Evolutionary conservation across 2,797 vertebrate genomes (phyloP).

Genomic region (Xiphophorus birchmanni): DNA sequence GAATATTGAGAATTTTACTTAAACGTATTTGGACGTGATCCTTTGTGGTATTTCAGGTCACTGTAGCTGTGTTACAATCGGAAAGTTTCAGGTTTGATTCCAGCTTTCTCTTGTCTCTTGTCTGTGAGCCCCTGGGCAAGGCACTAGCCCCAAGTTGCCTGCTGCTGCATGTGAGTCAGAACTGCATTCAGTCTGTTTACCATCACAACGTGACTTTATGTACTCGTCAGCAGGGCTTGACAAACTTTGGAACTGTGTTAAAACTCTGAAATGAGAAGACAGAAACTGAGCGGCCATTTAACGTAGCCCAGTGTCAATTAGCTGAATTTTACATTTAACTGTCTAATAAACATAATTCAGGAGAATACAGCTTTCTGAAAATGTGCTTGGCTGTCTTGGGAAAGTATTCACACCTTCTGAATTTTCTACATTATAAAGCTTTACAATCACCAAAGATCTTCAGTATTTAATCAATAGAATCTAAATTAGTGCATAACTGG

Average conservation of each 20-base stretch:
- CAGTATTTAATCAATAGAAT: background rate
- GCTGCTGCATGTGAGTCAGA: background rate
- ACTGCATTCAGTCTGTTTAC: background rate
- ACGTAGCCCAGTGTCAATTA: background rate
- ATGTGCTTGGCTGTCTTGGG: background rate
- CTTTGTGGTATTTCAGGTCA: slow-evolving; percentile 1
- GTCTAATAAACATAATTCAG: background rate
- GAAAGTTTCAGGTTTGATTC: background rate
- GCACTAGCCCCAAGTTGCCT: background rate
- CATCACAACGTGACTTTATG: background rate
- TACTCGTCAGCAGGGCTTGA: background rate
- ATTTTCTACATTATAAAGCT: background rate
- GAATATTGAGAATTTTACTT: background rate
- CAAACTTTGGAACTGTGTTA: background rate
- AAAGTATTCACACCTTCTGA: background rate
- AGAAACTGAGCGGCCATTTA: background rate
- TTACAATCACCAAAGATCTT: background rate
- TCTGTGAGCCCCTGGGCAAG: background rate
- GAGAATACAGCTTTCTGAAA: background rate
- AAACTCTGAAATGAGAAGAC: background rate
- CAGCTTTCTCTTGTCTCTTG: background rate
- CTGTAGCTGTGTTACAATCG: background rate
- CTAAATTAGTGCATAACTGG: background rate
- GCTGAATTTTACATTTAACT: background rate
- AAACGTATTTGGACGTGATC: slow-evolving; percentile 1